Conservation (phyloP, 2,888 invertebrate species). For the Junonia oenone region DNA sequence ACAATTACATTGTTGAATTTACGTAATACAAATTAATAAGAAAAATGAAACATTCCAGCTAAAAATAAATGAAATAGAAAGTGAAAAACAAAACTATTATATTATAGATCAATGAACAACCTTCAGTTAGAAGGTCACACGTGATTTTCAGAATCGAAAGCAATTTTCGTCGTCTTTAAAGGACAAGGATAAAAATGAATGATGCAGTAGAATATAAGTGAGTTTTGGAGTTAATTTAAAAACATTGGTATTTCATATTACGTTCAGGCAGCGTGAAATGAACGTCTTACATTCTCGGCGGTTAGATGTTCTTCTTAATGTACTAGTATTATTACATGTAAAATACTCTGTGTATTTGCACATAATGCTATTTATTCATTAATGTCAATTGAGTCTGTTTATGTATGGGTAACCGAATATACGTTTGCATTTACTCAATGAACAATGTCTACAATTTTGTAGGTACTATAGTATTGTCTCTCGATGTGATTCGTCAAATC, state of each 20-base stretch:
- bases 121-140: not conserved
- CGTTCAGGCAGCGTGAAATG: conserved; percentile 22
- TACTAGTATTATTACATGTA: not conserved
- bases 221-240: conserved; percentile 19
- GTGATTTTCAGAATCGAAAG: not conserved
- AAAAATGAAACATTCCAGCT: not conserved
- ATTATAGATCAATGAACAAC: not conserved
- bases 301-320: conserved; percentile 2
- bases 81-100: not conserved
- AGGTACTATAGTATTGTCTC: not conserved
- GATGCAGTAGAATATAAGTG: not conserved
- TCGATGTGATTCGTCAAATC: not conserved
- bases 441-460: not conserved
- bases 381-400: not conserved
- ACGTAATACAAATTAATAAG: not conserved
- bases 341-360: conserved; percentile 21
- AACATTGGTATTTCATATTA: conserved; percentile 13
- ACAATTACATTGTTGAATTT: not conserved
- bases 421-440: not conserved
- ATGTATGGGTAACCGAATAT: not conserved
- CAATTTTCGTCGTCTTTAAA: not conserved
- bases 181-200: not conserved
- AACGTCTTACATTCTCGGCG: conserved; percentile 11
- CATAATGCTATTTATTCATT: conserved; percentile 17
- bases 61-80: not conserved